Evolutionary conservation across 2,888 invertebrate species (phyloP), one percentile per base, ranked within the genome.

Genomic region (Candidula unifasciata): DNA sequence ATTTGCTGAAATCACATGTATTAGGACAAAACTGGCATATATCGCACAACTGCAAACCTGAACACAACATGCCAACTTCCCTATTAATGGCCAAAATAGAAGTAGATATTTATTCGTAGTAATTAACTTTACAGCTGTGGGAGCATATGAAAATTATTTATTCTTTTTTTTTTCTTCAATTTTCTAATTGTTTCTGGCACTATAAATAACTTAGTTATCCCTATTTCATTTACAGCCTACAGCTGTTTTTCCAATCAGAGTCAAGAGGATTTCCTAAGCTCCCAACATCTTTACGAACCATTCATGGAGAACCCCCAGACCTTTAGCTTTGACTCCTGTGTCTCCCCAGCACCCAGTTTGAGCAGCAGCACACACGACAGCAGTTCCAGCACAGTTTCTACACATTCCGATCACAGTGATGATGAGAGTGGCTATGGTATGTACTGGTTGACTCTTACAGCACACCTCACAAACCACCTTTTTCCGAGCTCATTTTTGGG

Each of bases 311-410:
- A 73, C 37, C 37, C 30, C 16, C 52, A 76, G 66, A 66, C 16
- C 24, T 66, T 78, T 37, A 71, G 24, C 71, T 30, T 77, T 35
- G 10, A 66, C 35, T 83, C 86, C 73, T 81, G 85, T 73, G 79
- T 69, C 66, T 87, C 86, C 33, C 86, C 86, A 54, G 79, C 85
- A 44, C 86, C 85, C 30, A 85, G 85, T 52, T 78, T 77, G 2
- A 69, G 82, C 82, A 86, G 85, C 78, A 81, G 76, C 37, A 76
- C 80, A 71, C 83, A 83, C 52, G 68, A 69, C 74, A 80, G 80
- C 54, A 66, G 33, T 66, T 52, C 64, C 33, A 60, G 66, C 54
- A 71, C 37, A 10, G 21, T 73, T 21, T 80, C 57, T 69, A 74
- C 82, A 30, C 80, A 64, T 52, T 64, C 64, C 18, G 85, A 86